Conservation (phyloP, 2,888 invertebrate species). For the Automeris io region DNA sequence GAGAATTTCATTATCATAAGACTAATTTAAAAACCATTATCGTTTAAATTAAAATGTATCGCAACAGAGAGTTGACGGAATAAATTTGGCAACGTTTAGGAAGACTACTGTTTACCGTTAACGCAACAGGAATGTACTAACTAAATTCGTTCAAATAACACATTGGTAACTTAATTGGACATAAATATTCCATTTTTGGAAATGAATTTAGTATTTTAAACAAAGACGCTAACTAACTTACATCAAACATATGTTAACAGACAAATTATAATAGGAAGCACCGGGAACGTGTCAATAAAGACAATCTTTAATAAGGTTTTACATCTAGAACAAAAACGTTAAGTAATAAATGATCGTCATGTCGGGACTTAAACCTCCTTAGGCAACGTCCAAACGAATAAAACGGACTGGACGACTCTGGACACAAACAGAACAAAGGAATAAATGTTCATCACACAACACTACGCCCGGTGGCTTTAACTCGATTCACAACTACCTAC, state of each 20-base stretch:
- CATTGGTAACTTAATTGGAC: slow-evolving; percentile 69
- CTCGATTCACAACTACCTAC: slow-evolving; percentile 17
- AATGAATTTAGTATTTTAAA: slow-evolving; percentile 47
- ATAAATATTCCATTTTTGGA: slow-evolving; percentile 45
- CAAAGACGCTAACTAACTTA: slow-evolving; percentile 60
- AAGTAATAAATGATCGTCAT: slow-evolving; percentile 11
- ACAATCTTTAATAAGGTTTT: slow-evolving; percentile 45
- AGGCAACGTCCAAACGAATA: slow-evolving; percentile 8
- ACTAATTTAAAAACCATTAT: slow-evolving; percentile 38
- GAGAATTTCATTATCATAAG: slow-evolving; percentile 71
- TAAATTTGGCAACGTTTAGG: slow-evolving; percentile 75
- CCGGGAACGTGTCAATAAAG: slow-evolving; percentile 57
- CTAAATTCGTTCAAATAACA: slow-evolving; percentile 74
- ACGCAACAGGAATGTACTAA: slow-evolving; percentile 73
- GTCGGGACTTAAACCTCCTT: background rate
- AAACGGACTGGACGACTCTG: slow-evolving; percentile 2
- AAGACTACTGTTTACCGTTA: slow-evolving; percentile 76
- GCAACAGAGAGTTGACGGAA: slow-evolving; percentile 71
- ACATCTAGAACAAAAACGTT: slow-evolving; percentile 44
- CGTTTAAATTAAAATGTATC: slow-evolving; percentile 63
- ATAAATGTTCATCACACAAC: slow-evolving; percentile 3
- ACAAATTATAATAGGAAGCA: slow-evolving; percentile 72
- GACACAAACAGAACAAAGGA: slow-evolving; percentile 8
- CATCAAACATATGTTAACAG: slow-evolving; percentile 68
- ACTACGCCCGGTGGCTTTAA: slow-evolving; percentile 8